These are phyloP conservation scores for Eupristina koningsbergeri DNA, from an alignment of 1,140 invertebrate species.

Conservation along the genomic window DNA sequence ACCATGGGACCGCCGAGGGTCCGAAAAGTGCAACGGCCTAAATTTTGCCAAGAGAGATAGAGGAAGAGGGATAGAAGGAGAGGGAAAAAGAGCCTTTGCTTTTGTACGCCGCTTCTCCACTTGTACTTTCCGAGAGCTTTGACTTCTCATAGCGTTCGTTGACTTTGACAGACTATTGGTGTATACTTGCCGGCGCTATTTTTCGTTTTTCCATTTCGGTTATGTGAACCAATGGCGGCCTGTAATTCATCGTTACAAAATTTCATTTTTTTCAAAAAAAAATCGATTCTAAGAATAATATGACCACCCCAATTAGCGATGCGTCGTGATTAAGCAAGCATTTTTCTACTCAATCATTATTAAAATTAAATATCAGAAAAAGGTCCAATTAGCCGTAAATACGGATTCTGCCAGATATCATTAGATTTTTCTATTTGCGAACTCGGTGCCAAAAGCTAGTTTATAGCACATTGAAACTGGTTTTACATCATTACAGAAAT, in stretches of 20 bases:
- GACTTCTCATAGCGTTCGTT: conserved; percentile 46
- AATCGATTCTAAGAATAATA: not conserved
- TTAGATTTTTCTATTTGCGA: not conserved
- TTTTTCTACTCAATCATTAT: not conserved
- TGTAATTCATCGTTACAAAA: conserved; percentile 6
- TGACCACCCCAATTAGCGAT: not conserved
- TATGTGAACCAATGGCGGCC: not conserved
- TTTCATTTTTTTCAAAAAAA: not conserved
- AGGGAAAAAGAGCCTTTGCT: conserved; percentile 4
- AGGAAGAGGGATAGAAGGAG: not conserved
- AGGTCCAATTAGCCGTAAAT: not conserved
- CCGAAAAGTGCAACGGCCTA: conserved; percentile 74
- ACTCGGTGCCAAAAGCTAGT: not conserved
- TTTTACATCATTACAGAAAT: too few relatives aligned
- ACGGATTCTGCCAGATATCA: not conserved
- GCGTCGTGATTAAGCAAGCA: not conserved
- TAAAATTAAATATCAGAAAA: not conserved
- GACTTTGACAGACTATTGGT: conserved; percentile 35
- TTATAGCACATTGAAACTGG: not conserved
- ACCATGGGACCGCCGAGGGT: conserved; percentile 54
- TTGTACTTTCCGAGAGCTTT: conserved; percentile 35
- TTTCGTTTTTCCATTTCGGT: conserved; percentile 13
- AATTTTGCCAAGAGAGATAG: conserved; percentile 59
- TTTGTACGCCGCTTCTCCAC: conserved; percentile 34
- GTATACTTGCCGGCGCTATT: conserved; percentile 27